phyloP scores from a whole-genome alignment of 1,140 invertebrate genomes.

The Augochlora pura region DNA sequence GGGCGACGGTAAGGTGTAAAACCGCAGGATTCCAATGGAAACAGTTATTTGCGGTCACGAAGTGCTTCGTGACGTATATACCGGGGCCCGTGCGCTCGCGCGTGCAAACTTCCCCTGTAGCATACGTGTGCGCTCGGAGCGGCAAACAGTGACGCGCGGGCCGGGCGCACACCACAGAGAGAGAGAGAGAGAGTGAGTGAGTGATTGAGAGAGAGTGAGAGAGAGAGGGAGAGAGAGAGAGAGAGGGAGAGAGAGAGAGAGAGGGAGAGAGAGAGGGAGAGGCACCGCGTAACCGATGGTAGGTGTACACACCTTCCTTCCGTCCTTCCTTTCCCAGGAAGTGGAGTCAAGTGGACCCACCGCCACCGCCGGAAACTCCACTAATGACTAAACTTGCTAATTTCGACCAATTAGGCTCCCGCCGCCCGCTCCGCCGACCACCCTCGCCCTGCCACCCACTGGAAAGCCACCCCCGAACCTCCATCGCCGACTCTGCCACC shows the following conservation, averaged over 20 bases:
- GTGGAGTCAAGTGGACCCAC: conserved; percentile 77
- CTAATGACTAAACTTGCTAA: conserved; percentile 82
- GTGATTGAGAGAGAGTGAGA: too few species aligned
- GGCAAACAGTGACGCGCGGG: not conserved
- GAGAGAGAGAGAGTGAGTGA: too few species aligned
- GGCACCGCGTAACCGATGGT: conserved; percentile 51
- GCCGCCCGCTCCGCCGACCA: conserved; percentile 54
- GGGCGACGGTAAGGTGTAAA: conserved; percentile 63
- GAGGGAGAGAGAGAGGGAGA: too few species aligned
- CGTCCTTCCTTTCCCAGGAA: conserved; percentile 72
- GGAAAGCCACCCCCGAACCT: conserved; percentile 25
- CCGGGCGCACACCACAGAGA: too few species aligned
- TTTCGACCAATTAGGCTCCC: conserved; percentile 79
- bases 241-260: too few species aligned
- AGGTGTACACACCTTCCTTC: conserved; percentile 69
- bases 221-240: too few species aligned
- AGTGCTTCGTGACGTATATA: conserved; percentile 50
- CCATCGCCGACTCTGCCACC: conserved; percentile 46
- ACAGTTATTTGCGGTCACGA: conserved; percentile 75
- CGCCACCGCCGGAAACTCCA: conserved; percentile 73
- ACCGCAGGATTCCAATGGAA: conserved; percentile 73
- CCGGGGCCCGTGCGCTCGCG: conserved; percentile 23
- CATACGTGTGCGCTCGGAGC: too few species aligned
- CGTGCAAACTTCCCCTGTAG: conserved; percentile 19
- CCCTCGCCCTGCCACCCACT: conserved; percentile 36